Conservation (phyloP, 30 jellyfish, hydroid and myxozoan species). For the Cassiopea xamachana region DNA sequence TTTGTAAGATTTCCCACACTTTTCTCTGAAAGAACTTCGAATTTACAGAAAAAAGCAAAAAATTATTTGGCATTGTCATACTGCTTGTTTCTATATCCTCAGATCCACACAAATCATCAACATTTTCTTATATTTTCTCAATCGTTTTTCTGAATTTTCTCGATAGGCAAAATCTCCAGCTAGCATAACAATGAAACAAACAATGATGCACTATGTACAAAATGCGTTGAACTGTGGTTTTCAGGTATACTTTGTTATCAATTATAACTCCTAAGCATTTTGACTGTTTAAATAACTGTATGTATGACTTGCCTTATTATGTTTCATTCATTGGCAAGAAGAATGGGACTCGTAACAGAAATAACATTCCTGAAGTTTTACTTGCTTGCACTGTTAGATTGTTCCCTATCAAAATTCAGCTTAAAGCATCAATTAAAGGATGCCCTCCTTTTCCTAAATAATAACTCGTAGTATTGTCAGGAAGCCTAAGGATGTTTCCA, state of each 20-base stretch:
- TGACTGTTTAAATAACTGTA: conserved; percentile 40
- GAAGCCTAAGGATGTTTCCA: conserved; percentile 36
- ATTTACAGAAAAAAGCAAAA: conserved; percentile 11
- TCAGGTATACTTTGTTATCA: conserved; percentile 51
- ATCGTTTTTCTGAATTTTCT: too few relatives aligned
- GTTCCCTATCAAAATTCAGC: conserved; percentile 19
- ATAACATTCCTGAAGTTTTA: conserved; percentile 51
- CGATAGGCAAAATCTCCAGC: too few relatives aligned
- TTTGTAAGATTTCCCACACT: conserved; percentile 34
- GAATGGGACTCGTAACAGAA: conserved; percentile 51
- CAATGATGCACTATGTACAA: not conserved
- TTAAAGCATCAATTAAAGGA: conserved; percentile 23
- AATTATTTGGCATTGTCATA: conserved; percentile 7
- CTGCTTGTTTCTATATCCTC: too few relatives aligned
- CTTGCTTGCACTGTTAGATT: conserved; percentile 56
- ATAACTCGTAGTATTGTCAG: conserved; percentile 59
- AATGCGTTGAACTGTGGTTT: conserved; percentile 48
- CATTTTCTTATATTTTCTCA: too few relatives aligned
- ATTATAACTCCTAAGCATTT: conserved; percentile 46
- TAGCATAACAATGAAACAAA: too few relatives aligned
- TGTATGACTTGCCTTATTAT: conserved; percentile 27
- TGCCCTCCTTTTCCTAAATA: conserved; percentile 38
- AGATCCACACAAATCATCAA: too few relatives aligned
- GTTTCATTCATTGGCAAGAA: conserved; percentile 59
- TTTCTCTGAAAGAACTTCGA: conserved; percentile 62